Conservation (phyloP, 2,888 invertebrate genomes). For the Agrotis segetum region DNA sequence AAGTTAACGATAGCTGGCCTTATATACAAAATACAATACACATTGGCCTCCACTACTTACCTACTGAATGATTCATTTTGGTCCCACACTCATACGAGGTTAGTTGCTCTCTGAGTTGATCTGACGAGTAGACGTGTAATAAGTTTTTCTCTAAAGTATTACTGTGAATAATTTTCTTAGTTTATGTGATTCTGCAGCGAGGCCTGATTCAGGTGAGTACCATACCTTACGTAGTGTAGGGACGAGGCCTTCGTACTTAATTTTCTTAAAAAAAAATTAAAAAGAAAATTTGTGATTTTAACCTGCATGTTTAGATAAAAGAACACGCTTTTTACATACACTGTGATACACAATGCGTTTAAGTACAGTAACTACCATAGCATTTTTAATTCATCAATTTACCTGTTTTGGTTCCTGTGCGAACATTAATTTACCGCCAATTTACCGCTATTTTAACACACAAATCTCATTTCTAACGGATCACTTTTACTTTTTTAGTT, state of each 20-base stretch:
- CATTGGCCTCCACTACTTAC: constrained; percentile 27
- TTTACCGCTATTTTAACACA: constrained; percentile 37
- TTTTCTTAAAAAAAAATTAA: background rate
- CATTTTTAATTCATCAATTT: constrained; percentile 14
- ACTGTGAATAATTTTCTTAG: constrained; percentile 1
- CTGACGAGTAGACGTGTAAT: constrained; percentile 58
- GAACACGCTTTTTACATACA: constrained; percentile 5
- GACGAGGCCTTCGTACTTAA: background rate
- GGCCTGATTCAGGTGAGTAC: constrained; percentile 31
- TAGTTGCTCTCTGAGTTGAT: constrained; percentile 52
- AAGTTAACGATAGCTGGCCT: constrained; percentile 26
- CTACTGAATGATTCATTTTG: constrained; percentile 41
- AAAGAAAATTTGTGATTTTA: background rate
- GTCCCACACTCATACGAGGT: constrained; percentile 47
- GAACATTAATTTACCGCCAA: constrained; percentile 24
- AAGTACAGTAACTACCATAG: constrained; percentile 3
- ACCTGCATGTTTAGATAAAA: background rate
- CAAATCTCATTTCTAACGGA: constrained; percentile 14
- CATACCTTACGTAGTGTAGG: background rate
- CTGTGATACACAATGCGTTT: constrained; percentile 6
- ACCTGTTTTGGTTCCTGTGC: background rate
- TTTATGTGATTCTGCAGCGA: background rate
- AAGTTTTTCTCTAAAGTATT: constrained; percentile 21
- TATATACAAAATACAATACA: constrained; percentile 34
- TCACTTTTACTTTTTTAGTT: constrained; percentile 14